Conservation (phyloP, 2,797 vertebrate species). For the Merluccius polli region DNA sequence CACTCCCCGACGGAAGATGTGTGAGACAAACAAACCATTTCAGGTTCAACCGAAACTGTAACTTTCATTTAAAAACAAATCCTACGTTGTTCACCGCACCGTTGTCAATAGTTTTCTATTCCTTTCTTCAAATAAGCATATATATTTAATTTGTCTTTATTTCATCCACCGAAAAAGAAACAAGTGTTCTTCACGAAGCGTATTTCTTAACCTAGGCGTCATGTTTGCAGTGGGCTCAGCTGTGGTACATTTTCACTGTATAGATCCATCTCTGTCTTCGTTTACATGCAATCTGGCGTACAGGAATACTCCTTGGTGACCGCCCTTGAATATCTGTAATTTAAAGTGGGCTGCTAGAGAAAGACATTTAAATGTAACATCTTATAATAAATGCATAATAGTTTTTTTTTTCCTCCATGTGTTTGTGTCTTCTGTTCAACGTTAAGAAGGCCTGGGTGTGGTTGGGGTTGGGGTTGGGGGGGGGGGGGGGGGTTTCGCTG, state of each 20-base stretch:
- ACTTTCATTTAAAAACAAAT: constrained; percentile 15
- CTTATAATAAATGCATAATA: constrained; percentile 76
- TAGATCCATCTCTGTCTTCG: constrained; percentile 62
- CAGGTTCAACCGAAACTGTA: constrained; percentile 1
- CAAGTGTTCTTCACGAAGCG: background rate
- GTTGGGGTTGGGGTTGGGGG: no score
- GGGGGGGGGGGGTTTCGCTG: background rate
- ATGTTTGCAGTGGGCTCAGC: constrained; percentile 37
- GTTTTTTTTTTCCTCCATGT: constrained; percentile 62
- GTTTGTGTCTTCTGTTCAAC: constrained; percentile 5
- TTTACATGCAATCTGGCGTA: constrained; percentile 68
- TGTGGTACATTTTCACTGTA: constrained; percentile 53
- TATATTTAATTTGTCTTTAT: constrained; percentile 1
- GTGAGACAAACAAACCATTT: background rate
- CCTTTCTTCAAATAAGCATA: background rate
- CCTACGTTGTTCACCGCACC: background rate
- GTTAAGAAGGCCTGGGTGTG: no score
- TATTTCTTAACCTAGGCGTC: constrained; percentile 19
- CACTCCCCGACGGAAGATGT: background rate
- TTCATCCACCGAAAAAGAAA: background rate
- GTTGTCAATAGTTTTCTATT: background rate
- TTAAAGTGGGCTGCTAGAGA: constrained; percentile 77
- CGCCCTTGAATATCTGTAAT: constrained; percentile 74
- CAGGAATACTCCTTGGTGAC: constrained; percentile 63
- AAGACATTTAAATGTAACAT: constrained; percentile 73